Percentiles rank a stretch among this genome's conserved stretches.
Conservation (phyloP, 2,888 invertebrate genomes). For the Metacarcinus magister region DNA sequence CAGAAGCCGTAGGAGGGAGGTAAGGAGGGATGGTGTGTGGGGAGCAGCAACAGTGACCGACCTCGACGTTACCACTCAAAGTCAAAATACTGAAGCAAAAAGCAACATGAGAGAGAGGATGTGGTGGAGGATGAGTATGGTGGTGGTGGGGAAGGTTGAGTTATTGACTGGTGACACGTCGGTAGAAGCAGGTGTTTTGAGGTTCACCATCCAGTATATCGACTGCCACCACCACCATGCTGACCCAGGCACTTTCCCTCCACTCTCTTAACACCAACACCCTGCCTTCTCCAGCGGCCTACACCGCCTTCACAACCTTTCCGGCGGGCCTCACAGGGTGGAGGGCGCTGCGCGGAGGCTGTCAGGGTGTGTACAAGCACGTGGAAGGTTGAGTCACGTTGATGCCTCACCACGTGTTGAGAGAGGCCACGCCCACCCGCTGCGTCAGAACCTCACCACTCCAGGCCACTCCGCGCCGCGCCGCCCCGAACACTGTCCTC, state of each 20-base stretch:
- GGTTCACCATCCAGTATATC: not conserved
- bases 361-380: constrained; percentile 11
- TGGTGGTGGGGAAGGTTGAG: not conserved
- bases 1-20: constrained; percentile 28
- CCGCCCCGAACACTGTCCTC: not conserved
- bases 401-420: constrained; percentile 54
- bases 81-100: not conserved
- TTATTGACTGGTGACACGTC: not conserved
- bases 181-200: constrained; percentile 7
- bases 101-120: not conserved
- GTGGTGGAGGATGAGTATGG: not conserved
- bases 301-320: not conserved
- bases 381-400: constrained; percentile 58
- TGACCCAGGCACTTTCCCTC: not conserved
- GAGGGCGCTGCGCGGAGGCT: not conserved
- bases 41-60: not conserved
- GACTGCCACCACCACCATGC: not conserved
- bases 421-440: constrained; percentile 47
- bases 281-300: not conserved
- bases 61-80: not conserved
- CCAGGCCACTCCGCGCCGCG: not conserved
- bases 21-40: not conserved
- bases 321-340: not conserved
- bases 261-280: not conserved
- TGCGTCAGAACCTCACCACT: constrained; percentile 34